A percentile compares a stretch with the other conserved stretches of the same genome.
Evolutionary conservation across 2,888 invertebrate genomes (phyloP).

Genomic region (Hetaerina titia): DNA sequence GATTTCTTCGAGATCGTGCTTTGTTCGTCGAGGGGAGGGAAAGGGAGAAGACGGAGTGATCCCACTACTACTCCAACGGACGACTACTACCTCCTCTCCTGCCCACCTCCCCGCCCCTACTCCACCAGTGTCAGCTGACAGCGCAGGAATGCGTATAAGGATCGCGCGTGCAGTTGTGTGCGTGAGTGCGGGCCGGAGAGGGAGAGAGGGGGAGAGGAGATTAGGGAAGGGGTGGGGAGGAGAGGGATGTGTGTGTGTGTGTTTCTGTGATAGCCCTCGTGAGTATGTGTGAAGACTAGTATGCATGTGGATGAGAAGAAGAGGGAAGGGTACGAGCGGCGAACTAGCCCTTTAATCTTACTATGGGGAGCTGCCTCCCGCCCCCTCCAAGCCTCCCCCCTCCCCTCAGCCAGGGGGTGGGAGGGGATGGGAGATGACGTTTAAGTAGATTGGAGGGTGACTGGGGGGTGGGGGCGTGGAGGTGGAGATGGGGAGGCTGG

Average conservation of each 20-base stretch:
- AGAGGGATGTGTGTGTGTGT: constrained; percentile 2
- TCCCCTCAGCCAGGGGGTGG: too few species aligned
- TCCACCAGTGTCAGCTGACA: constrained; percentile 57
- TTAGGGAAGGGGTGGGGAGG: neutral
- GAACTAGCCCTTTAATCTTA: constrained; percentile 53
- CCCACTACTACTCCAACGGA: neutral
- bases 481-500: too few species aligned
- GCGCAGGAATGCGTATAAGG: constrained; percentile 55
- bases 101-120: neutral
- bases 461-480: neutral
- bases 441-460: neutral
- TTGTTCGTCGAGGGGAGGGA: constrained; percentile 41
- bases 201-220: neutral
- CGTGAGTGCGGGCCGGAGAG: neutral
- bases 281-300: constrained; percentile 50
- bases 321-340: constrained; percentile 32
- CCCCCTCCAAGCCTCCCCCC: too few species aligned
- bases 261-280: neutral
- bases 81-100: neutral
- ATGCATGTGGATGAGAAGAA: constrained; percentile 43
- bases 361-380: neutral
- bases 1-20: constrained; percentile 48
- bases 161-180: neutral
- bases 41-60: neutral
- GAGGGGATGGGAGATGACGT: neutral